Conservation (phyloP, 2,888 invertebrate genomes). For the Baronia brevicornis region DNA sequence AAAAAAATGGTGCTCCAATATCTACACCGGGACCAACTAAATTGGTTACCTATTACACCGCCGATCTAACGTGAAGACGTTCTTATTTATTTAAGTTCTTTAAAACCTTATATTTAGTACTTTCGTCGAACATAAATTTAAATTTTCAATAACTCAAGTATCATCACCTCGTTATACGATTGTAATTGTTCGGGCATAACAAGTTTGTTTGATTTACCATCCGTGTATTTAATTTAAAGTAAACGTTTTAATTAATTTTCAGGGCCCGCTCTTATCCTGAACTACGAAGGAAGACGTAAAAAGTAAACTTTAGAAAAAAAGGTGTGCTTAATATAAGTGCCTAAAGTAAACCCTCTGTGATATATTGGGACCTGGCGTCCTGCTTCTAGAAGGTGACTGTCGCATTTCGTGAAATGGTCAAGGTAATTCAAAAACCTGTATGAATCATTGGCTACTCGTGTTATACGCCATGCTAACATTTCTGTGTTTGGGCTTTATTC, state of each 20-base stretch:
- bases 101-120: slow-evolving; percentile 20
- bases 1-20: slow-evolving; percentile 46
- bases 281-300: slow-evolving; percentile 54
- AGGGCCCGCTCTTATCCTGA: slow-evolving; percentile 67
- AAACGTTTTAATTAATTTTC: slow-evolving; percentile 49
- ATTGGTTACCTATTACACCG: slow-evolving; percentile 65
- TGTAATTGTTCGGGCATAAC: too few species aligned
- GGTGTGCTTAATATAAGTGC: slow-evolving; percentile 47
- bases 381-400: slow-evolving; percentile 45
- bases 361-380: slow-evolving; percentile 40
- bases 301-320: slow-evolving; percentile 46
- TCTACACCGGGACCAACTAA: slow-evolving; percentile 50
- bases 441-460: slow-evolving; percentile 63
- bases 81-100: slow-evolving; percentile 22
- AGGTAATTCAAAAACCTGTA: slow-evolving; percentile 62
- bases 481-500: slow-evolving; percentile 59
- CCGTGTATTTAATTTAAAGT: slow-evolving; percentile 10
- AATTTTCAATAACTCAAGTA: slow-evolving; percentile 11
- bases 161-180: too few species aligned
- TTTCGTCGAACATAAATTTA: slow-evolving; percentile 16
- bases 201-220: too few species aligned
- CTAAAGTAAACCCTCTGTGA: slow-evolving; percentile 41
- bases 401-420: slow-evolving; percentile 72
- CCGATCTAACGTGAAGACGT: slow-evolving; percentile 45
- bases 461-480: slow-evolving; percentile 65